Conservation (phyloP, 2,797 vertebrate species). For the Fratercula arctica region DNA sequence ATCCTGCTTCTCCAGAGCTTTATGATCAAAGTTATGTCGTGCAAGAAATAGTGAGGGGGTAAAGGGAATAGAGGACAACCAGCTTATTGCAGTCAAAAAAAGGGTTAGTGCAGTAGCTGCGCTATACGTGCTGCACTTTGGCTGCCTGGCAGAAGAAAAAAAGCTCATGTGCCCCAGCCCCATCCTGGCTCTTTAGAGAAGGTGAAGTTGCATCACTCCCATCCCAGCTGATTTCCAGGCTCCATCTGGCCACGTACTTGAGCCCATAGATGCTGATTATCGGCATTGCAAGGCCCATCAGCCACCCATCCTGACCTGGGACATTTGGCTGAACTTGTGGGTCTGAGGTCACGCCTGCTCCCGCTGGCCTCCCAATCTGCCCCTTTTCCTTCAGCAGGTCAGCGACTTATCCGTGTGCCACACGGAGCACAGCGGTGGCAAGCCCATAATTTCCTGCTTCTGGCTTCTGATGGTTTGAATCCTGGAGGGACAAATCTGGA, state of each 20-base stretch:
- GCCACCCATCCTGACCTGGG: background rate
- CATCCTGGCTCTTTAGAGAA: background rate
- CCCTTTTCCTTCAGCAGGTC: background rate
- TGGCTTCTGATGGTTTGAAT: background rate
- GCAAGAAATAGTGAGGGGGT: background rate
- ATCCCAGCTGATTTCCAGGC: background rate
- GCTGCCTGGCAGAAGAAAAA: background rate
- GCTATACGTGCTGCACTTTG: background rate
- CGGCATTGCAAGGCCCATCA: background rate
- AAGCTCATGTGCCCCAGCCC: background rate
- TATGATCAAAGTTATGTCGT: background rate
- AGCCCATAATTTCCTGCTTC: background rate
- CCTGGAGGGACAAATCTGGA: background rate
- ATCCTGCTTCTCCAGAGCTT: background rate
- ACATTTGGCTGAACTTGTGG: background rate
- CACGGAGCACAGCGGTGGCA: accelerated
- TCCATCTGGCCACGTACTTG: accelerated
- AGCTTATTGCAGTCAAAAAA: background rate
- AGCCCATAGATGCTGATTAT: background rate
- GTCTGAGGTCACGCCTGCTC: background rate
- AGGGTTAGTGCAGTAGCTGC: background rate
- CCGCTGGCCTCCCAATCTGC: accelerated
- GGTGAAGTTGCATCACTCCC: background rate
- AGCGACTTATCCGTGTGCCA: background rate
- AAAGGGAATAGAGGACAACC: background rate